These are phyloP conservation scores for Paramuricea clavata DNA, from an alignment of 92 coral and sea anemone genomes.

Conservation along the genomic window DNA sequence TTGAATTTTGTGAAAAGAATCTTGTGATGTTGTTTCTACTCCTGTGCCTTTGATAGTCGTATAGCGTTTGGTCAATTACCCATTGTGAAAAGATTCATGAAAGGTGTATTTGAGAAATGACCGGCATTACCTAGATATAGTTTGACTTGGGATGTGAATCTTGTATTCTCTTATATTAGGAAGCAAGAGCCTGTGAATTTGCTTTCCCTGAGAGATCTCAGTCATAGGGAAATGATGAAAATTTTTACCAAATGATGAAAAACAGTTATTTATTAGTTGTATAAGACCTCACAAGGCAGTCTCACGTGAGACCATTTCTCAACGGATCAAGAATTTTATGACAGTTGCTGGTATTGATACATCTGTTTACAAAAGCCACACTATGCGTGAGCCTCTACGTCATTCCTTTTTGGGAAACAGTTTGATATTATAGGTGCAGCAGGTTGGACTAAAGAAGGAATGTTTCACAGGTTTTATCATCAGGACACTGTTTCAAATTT, in stretches of 20 bases:
- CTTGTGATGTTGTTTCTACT: constrained; percentile 22
- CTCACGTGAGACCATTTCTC: neutral
- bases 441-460: too few species aligned
- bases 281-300: neutral
- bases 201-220: neutral
- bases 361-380: too few species aligned
- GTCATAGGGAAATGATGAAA: neutral
- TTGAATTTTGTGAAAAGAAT: neutral
- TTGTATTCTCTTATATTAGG: neutral
- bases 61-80: constrained; percentile 20
- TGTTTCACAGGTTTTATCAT: too few species aligned
- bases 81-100: constrained; percentile 11
- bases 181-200: neutral
- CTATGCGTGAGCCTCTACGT: too few species aligned
- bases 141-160: constrained; percentile 17
- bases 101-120: constrained; percentile 19
- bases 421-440: too few species aligned
- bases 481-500: neutral
- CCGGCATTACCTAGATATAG: constrained; percentile 12
- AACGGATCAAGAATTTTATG: too few species aligned
- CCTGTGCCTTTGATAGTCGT: neutral
- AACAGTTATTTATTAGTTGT: constrained; percentile 16
- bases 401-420: too few species aligned
- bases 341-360: too few species aligned
- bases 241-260: neutral